A percentile compares a stretch with the other conserved stretches of the same genome.
phyloP scores from a whole-genome alignment of 2,888 invertebrate species.

The Limnephilus marmoratus region DNA sequence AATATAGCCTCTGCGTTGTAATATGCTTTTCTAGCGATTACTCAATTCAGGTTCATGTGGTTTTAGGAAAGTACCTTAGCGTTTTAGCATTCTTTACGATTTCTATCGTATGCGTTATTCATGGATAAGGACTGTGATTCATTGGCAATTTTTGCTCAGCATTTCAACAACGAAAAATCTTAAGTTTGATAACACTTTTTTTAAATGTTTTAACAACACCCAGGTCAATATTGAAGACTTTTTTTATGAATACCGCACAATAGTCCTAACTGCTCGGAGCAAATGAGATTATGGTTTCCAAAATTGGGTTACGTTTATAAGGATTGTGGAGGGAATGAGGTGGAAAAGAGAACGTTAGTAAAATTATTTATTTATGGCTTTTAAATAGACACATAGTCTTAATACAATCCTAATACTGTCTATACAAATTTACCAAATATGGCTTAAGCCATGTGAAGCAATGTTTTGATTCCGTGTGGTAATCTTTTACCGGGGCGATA shows the following conservation, averaged over 20 bases:
- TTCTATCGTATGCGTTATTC: neutral
- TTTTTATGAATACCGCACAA: neutral
- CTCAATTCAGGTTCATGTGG: neutral
- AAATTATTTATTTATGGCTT: too few relatives aligned
- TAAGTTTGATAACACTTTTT: neutral
- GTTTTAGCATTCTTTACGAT: neutral
- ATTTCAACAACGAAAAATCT: neutral
- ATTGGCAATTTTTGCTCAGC: neutral
- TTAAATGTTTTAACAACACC: neutral
- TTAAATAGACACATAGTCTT: too few relatives aligned
- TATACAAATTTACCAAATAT: too few relatives aligned
- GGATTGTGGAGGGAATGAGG: too few relatives aligned
- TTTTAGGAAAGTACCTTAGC: neutral
- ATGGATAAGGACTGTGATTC: neutral
- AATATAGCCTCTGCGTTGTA: constrained; percentile 7
- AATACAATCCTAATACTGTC: too few relatives aligned
- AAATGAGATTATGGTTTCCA: too few relatives aligned
- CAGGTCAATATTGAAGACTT: neutral
- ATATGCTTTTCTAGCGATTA: neutral
- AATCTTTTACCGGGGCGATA: too few relatives aligned
- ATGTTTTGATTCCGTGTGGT: too few relatives aligned
- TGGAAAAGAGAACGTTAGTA: too few relatives aligned
- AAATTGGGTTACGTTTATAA: too few relatives aligned
- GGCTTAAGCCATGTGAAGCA: too few relatives aligned
- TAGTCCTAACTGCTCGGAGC: too few relatives aligned